Conservation (phyloP, 2,113 vertebrate species). For the Syngnathus scovelli region DNA sequence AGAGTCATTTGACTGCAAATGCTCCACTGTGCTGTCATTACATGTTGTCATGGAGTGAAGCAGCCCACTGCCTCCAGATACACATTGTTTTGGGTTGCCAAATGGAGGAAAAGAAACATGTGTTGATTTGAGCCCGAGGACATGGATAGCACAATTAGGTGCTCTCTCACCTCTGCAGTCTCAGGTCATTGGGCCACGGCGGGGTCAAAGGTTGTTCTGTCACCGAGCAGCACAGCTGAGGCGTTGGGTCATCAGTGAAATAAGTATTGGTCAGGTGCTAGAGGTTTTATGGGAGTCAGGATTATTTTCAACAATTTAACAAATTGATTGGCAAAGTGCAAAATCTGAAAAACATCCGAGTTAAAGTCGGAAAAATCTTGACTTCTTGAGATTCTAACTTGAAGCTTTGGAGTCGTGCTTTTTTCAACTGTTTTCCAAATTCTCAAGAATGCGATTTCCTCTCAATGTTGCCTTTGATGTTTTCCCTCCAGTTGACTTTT, state of each 20-base stretch:
- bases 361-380: too few relatives aligned
- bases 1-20: slow-evolving; percentile 13
- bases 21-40: neutral
- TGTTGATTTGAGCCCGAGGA: slow-evolving; percentile 48
- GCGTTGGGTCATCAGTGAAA: neutral
- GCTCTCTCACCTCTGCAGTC: slow-evolving; percentile 59
- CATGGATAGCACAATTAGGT: slow-evolving; percentile 65
- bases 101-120: slow-evolving; percentile 51
- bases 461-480: slow-evolving; percentile 13
- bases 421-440: neutral
- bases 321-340: too few relatives aligned
- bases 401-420: neutral
- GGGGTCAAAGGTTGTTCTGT: slow-evolving; percentile 57
- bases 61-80: slow-evolving; percentile 5
- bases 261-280: neutral
- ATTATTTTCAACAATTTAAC: too few relatives aligned
- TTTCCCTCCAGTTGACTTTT: slow-evolving; percentile 4
- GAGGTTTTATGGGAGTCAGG: neutral
- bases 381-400: neutral
- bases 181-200: slow-evolving; percentile 50
- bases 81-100: slow-evolving; percentile 38
- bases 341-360: too few relatives aligned
- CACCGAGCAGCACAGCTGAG: slow-evolving; percentile 32
- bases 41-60: neutral
- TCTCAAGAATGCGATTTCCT: neutral